A percentile compares a stretch with the other conserved stretches of the same genome.
Evolutionary conservation across 2,797 vertebrate species (phyloP).

Genomic region (Paramormyrops hopkinsi): DNA sequence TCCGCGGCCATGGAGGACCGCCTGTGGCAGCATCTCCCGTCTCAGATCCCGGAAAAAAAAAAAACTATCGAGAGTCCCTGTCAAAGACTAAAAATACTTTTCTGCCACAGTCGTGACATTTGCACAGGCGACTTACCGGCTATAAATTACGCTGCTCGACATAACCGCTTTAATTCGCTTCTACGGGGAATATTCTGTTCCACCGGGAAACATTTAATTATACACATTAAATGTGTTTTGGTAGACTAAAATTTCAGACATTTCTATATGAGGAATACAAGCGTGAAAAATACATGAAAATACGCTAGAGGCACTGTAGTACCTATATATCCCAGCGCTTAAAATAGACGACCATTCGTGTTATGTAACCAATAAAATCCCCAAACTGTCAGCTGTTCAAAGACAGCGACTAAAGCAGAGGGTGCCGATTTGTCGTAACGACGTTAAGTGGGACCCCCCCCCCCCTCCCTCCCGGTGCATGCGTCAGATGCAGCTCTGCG

Average conservation of each 20-base stretch:
- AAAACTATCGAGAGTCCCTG: background rate
- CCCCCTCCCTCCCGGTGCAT: background rate
- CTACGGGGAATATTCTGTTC: background rate
- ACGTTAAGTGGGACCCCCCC: background rate
- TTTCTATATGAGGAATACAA: background rate
- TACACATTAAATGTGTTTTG: background rate
- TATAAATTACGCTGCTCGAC: background rate
- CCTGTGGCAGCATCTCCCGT: background rate
- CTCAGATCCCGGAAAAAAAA: background rate
- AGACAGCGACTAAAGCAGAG: background rate
- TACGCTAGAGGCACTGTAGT: conserved; percentile 36
- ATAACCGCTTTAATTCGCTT: background rate
- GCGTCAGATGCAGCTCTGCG: background rate
- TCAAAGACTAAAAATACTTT: conserved; percentile 11
- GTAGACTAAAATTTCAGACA: background rate
- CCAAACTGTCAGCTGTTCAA: conserved; percentile 47
- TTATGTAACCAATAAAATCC: conserved; percentile 50
- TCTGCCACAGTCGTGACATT: background rate
- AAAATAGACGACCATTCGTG: conserved; percentile 51
- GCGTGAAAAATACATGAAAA: conserved; percentile 17
- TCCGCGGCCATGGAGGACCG: background rate
- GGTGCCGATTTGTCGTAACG: background rate
- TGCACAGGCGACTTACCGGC: background rate
- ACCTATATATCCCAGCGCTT: conserved; percentile 43
- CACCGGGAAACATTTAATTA: background rate